phyloP scores from a whole-genome alignment of 2,797 vertebrate species.

The Molossus molossus region DNA sequence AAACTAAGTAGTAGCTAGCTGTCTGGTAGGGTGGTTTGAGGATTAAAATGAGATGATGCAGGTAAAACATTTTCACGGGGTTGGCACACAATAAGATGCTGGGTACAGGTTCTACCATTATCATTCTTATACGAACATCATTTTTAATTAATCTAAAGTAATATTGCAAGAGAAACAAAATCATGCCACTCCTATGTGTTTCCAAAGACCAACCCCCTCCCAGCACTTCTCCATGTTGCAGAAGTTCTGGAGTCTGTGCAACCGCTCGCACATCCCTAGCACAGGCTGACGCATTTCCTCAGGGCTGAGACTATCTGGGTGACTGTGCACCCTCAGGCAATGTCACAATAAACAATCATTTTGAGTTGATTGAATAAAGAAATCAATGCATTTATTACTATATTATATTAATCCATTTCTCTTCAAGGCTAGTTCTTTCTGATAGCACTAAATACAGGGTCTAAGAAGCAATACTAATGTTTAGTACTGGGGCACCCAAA shows the following conservation, averaged over 20 bases:
- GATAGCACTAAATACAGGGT: not conserved
- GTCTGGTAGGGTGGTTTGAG: not conserved
- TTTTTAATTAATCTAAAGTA: constrained; percentile 37
- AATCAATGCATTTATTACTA: not conserved
- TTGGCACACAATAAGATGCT: not conserved
- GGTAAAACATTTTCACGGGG: not conserved
- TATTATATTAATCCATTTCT: not conserved
- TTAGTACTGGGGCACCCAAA: not conserved
- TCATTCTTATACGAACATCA: not conserved
- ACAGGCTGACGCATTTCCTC: not conserved
- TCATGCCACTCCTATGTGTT: not conserved
- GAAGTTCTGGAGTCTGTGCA: rapidly evolving
- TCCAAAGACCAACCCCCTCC: not conserved
- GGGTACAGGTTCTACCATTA: not conserved
- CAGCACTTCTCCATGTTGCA: not conserved
- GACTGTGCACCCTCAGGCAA: not conserved
- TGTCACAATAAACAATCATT: not conserved
- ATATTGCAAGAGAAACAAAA: not conserved
- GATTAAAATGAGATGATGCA: not conserved
- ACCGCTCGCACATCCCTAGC: not conserved
- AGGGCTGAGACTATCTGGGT: not conserved
- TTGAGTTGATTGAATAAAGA: not conserved
- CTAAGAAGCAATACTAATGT: constrained; percentile 25
- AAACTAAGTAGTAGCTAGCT: constrained; percentile 9
- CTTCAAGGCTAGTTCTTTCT: not conserved